Base-by-base conservation (phyloP, 1,140 invertebrate genomes). In the Brachionus angularis region DNA sequence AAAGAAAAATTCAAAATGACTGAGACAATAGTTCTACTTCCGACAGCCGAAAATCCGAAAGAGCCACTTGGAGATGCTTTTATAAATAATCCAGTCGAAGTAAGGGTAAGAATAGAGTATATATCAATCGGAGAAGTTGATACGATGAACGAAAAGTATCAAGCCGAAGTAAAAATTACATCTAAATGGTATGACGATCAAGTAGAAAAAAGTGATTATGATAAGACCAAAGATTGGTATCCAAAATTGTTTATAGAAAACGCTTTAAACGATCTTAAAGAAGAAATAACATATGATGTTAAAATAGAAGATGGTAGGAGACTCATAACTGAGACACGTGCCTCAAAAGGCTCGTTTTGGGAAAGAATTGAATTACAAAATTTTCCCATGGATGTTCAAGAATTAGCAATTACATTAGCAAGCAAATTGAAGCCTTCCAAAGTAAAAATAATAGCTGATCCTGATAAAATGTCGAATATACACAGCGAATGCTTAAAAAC, bases 361-460 rank as follows among this genome's bases (percentile, higher is more conserved):
- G 39, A 42, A 42, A 55, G 14, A 55, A 5, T 55, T 16, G 52
- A 55, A 55, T 36, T 55, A 36, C 52, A 55, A 55, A 27, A 55
- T 55, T 55, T 55, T 36, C 52, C 52, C 5, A 16, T 29, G 18
- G 52, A 55, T 36, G 4, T 55, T 16, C 52, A 55, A 55, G 52
- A 55, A 36, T 21, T 55, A 33, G 10, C 5, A 3, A 18, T 55
- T 18, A 29, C 52, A 18, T 4, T 55, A 5, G 52, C 52, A 36
- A 29, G 23, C 1, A 31, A 5, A 16, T 55, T 55, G 21, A 29
- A 31, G n/a, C 23, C 44, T 18, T 10, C 21, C 27, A 36, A 70
- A 70, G 64, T 70, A 2, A 70, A 31, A 21, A n/a, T 70, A 14
- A 34, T 70, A 25, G 34, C 39, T 18, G 39, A 70, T 42, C 49